Conservation (phyloP, 2,113 vertebrate species). For the Nettapus auritus region DNA sequence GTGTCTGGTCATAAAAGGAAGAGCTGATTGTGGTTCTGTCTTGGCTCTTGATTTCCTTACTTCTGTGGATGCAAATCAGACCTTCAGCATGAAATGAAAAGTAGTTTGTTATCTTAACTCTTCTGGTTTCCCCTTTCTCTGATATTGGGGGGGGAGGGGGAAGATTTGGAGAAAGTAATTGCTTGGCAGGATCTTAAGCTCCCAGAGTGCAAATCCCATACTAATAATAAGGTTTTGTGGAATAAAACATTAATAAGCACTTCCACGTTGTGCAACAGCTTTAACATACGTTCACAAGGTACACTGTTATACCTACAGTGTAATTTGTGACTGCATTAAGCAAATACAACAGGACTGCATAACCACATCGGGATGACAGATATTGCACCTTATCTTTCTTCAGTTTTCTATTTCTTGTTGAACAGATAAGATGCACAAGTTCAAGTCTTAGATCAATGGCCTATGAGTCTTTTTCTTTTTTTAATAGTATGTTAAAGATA, state of each 20-base stretch:
- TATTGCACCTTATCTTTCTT: neutral
- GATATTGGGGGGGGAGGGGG: neutral
- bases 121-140: neutral
- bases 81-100: conserved; percentile 42
- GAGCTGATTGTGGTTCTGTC: conserved; percentile 49
- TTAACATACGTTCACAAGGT: neutral
- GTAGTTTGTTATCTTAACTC: neutral
- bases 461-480: neutral
- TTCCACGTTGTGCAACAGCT: neutral
- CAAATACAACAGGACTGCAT: neutral
- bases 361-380: neutral
- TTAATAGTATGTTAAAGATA: conserved; percentile 5
- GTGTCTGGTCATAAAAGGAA: conserved; percentile 70
- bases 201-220: neutral
- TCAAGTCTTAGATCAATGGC: conserved; percentile 6
- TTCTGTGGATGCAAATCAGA: conserved; percentile 40
- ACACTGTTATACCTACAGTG: neutral
- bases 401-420: neutral
- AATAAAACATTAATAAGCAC: neutral
- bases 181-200: neutral
- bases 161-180: neutral
- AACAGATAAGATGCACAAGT: conserved; percentile 23
- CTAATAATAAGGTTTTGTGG: neutral
- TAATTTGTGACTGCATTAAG: neutral
- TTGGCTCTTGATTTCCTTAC: conserved; percentile 43